phyloP scores from a whole-genome alignment of 2,888 invertebrate genomes.

The Gastracanthus pulcherrimus region DNA sequence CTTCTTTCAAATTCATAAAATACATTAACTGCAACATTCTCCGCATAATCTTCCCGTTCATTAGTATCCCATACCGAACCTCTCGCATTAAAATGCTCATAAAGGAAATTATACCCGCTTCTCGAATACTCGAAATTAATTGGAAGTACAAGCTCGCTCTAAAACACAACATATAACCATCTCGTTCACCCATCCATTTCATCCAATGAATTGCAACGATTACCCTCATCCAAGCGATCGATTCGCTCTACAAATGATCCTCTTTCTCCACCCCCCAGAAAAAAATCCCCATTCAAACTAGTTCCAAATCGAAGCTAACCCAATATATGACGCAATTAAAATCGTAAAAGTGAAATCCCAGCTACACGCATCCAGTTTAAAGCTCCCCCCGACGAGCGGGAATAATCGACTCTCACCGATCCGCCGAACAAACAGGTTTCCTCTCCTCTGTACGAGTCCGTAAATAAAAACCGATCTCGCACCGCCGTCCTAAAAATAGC shows the following conservation, averaged over 20 bases:
- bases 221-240: not conserved
- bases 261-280: not conserved
- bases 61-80: not conserved
- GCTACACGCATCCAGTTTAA: not conserved
- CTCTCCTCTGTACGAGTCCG: too few relatives aligned
- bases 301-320: not conserved
- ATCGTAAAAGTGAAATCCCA: not conserved
- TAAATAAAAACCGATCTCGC: conserved; percentile 1
- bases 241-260: not conserved
- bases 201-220: too few relatives aligned
- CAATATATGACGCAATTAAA: conserved; percentile 1
- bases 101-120: not conserved
- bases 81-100: not conserved
- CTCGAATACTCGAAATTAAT: not conserved
- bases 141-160: not conserved
- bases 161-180: not conserved
- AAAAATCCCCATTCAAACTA: not conserved
- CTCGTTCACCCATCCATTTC: too few relatives aligned
- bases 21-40: not conserved
- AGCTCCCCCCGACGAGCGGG: not conserved
- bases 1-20: not conserved
- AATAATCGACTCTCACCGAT: too few relatives aligned
- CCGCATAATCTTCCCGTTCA: not conserved
- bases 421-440: not conserved
- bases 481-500: not conserved